These are phyloP conservation scores for Tenebrosternarchus preto DNA, from an alignment of 2,113 vertebrate genomes.

Conservation along the genomic window DNA sequence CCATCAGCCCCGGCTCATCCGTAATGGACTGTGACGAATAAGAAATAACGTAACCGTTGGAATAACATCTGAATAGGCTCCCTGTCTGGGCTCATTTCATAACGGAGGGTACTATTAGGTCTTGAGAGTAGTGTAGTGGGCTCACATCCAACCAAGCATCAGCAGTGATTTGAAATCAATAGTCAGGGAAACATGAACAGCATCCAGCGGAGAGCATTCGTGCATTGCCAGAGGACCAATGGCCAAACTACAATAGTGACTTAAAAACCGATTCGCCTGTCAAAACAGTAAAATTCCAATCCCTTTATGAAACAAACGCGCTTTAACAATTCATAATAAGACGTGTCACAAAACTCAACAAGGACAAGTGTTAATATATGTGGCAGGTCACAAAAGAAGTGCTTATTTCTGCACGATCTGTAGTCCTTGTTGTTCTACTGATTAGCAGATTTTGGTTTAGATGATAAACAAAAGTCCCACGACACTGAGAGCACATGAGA, in stretches of 20 bases:
- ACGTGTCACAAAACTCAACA: neutral
- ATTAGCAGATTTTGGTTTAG: neutral
- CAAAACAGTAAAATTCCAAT: neutral
- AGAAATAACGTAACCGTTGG: constrained; percentile 34
- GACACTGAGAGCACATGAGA: neutral
- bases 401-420: too few species aligned
- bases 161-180: constrained; percentile 52
- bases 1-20: constrained; percentile 21
- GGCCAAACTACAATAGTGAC: neutral
- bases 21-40: constrained; percentile 38
- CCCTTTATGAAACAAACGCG: neutral
- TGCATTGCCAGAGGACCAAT: neutral
- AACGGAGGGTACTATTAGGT: constrained; percentile 42
- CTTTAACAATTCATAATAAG: neutral
- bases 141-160: constrained; percentile 34
- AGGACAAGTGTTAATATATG: neutral
- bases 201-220: constrained; percentile 11
- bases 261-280: constrained; percentile 6
- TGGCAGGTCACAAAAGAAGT: too few species aligned
- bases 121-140: constrained; percentile 30
- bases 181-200: constrained; percentile 37
- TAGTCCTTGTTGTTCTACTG: too few species aligned
- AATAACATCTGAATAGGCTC: constrained; percentile 32
- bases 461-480: neutral
- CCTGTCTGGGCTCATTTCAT: constrained; percentile 38